phyloP scores from a whole-genome alignment of 2,888 invertebrate species.

The Chloroclystis v-ata region DNA sequence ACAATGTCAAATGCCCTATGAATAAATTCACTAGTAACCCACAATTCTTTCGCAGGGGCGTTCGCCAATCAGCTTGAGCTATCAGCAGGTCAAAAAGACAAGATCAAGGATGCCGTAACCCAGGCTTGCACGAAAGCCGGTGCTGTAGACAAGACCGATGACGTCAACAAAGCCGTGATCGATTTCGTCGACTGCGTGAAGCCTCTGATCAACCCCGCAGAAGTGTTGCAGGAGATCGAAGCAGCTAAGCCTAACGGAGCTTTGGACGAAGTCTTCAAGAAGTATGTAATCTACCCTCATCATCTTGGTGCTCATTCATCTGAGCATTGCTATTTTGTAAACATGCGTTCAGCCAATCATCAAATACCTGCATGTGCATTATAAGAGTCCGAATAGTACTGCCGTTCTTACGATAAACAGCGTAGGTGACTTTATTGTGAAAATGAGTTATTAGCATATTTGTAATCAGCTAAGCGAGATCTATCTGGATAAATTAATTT shows the following conservation, averaged over 20 bases:
- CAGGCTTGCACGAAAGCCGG: slow-evolving; percentile 47
- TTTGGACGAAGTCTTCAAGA: slow-evolving; percentile 84
- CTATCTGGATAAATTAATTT: too few relatives aligned
- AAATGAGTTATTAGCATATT: too few relatives aligned
- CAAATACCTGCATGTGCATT: too few relatives aligned
- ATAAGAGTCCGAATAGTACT: too few relatives aligned
- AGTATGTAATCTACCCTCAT: slow-evolving; percentile 48
- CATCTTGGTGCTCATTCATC: too few relatives aligned
- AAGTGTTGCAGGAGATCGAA: slow-evolving; percentile 82
- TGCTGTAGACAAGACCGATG: slow-evolving; percentile 48
- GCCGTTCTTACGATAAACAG: too few relatives aligned
- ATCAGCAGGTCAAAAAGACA: slow-evolving; percentile 29
- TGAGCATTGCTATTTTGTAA: too few relatives aligned
- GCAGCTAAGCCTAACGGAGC: slow-evolving; percentile 84
- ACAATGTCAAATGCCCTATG: too few relatives aligned
- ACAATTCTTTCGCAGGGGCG: slow-evolving; percentile 44
- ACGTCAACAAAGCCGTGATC: slow-evolving; percentile 26
- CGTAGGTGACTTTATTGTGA: too few relatives aligned
- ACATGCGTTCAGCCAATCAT: too few relatives aligned
- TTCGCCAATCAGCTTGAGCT: slow-evolving; percentile 40
- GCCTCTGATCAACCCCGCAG: slow-evolving; percentile 78
- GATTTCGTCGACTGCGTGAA: slow-evolving; percentile 77
- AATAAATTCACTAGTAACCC: too few relatives aligned
- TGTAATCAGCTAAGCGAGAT: too few relatives aligned
- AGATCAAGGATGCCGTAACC: slow-evolving; percentile 35